Evolutionary conservation across 2,888 invertebrate species (phyloP).

Genomic region (Himalopsyche tibetana): DNA sequence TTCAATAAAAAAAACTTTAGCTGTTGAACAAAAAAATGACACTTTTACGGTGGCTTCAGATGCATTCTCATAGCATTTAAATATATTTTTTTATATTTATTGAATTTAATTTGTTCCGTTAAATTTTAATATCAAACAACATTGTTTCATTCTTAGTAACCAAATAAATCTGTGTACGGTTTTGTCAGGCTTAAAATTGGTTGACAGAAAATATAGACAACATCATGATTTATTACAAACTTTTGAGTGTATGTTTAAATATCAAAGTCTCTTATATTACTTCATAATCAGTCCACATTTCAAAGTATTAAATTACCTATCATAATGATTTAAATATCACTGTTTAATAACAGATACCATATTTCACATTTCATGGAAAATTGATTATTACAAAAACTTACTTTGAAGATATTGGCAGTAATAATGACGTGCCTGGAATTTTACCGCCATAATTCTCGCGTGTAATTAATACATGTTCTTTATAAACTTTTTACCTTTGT

Average conservation of each 20-base stretch:
- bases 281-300: background rate
- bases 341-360: background rate
- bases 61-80: no score
- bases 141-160: background rate
- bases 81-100: no score
- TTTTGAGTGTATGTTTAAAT: background rate
- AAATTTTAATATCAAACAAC: no score
- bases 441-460: no score
- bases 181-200: background rate
- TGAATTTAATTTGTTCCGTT: no score
- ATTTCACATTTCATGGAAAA: background rate
- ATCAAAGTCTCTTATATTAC: background rate
- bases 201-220: background rate
- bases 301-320: background rate
- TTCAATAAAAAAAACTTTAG: no score
- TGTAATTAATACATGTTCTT: no score
- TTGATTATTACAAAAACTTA: background rate
- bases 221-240: conserved; percentile 14
- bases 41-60: no score
- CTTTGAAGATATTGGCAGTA: no score
- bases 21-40: no score
- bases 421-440: no score
- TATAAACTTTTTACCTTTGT: no score
- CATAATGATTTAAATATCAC: background rate
- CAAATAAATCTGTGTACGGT: background rate